A percentile compares a stretch with the other conserved stretches of the same genome.
phyloP scores from a whole-genome alignment of 1,140 invertebrate genomes.

The Sweltsa coloradensis region DNA sequence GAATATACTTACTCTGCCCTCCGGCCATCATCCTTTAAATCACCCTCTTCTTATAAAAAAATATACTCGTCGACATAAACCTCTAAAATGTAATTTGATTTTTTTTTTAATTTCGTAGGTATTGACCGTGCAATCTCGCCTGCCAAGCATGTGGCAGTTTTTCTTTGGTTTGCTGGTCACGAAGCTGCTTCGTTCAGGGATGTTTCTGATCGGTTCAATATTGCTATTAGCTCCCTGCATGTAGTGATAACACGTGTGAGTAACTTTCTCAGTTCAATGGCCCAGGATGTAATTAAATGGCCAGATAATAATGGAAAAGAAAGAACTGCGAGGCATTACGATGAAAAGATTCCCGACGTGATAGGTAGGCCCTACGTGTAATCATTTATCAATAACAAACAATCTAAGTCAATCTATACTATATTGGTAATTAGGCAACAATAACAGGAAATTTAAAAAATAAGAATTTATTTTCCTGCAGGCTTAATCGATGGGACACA shows the following conservation, averaged over 20 bases:
- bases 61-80: too few relatives aligned
- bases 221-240: neutral
- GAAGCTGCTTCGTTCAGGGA: neutral
- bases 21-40: too few relatives aligned
- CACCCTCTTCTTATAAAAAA: too few relatives aligned
- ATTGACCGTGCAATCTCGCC: slow-evolving; percentile 3
- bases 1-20: too few relatives aligned
- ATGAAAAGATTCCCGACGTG: neutral
- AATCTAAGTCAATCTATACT: too few relatives aligned
- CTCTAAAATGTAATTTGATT: too few relatives aligned
- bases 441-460: too few relatives aligned
- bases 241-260: neutral
- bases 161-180: neutral
- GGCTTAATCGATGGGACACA: too few relatives aligned
- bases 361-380: neutral
- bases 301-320: neutral
- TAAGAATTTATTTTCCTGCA: too few relatives aligned
- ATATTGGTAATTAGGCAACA: too few relatives aligned
- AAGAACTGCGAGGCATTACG: neutral
- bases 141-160: neutral
- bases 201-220: slow-evolving; percentile 1
- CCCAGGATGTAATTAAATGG: neutral
- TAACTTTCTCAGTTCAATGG: neutral
- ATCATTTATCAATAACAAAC: too few relatives aligned
- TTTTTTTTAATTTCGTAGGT: too few relatives aligned